Conservation (phyloP, 2,113 vertebrate species). For the Actenoides hombroni region DNA sequence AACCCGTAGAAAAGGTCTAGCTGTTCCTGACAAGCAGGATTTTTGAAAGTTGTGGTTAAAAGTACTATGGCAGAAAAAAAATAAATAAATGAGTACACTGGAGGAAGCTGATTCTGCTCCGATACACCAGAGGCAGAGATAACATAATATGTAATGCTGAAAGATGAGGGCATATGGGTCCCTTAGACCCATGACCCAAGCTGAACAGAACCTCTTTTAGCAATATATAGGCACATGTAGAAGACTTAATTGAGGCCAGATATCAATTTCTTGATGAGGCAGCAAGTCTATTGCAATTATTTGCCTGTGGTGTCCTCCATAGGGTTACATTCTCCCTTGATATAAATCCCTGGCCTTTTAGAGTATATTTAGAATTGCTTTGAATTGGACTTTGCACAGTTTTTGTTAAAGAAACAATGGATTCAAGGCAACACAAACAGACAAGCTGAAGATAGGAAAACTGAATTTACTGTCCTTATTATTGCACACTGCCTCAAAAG, state of each 20-base stretch:
- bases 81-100: neutral
- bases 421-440: neutral
- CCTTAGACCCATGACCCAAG: neutral
- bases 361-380: neutral
- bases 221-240: neutral
- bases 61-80: neutral
- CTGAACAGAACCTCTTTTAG: neutral
- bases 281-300: neutral
- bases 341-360: neutral
- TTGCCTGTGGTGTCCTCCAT: neutral
- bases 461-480: neutral
- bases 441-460: neutral
- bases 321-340: neutral
- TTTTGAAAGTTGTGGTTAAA: neutral
- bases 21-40: neutral
- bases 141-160: neutral
- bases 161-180: neutral
- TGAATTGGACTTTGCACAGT: neutral
- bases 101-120: neutral
- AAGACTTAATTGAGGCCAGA: neutral
- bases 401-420: neutral
- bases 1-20: neutral
- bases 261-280: neutral
- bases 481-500: neutral
- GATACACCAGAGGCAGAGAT: neutral